Evolutionary conservation across 2,888 invertebrate genomes (phyloP).

Genomic region (Ectropis crepuscularia): DNA sequence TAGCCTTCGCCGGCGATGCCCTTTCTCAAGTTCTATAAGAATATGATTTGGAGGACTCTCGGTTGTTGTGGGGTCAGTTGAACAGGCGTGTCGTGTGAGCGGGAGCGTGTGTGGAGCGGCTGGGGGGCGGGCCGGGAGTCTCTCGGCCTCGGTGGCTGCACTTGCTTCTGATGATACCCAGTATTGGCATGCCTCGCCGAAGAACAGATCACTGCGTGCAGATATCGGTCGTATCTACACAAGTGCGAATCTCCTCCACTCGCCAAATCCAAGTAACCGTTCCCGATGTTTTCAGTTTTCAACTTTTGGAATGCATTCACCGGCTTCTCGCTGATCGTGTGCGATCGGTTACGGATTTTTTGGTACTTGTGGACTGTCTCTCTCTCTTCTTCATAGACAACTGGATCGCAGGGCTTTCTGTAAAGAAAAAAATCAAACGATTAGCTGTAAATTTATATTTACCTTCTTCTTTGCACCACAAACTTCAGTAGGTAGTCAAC

Average conservation of each 20-base stretch:
- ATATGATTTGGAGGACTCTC: conserved; percentile 79
- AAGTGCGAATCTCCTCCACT: conserved; percentile 84
- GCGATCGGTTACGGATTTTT: conserved; percentile 78
- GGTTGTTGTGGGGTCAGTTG: conserved; percentile 63
- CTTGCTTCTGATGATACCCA: conserved; percentile 76
- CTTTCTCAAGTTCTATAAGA: conserved; percentile 74
- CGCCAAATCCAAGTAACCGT: conserved; percentile 86
- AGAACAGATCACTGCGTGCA: conserved; percentile 87
- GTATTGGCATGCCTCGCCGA: conserved; percentile 78
- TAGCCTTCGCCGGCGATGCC: conserved; percentile 55
- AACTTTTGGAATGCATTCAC: conserved; percentile 70
- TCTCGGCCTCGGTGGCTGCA: conserved; percentile 52
- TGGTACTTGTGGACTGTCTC: conserved; percentile 65
- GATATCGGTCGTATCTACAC: conserved; percentile 85
- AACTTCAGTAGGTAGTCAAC: too few species aligned
- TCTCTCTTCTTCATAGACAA: conserved; percentile 67
- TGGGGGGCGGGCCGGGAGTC: conserved; percentile 47
- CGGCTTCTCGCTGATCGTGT: conserved; percentile 81
- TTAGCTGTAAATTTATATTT: neutral
- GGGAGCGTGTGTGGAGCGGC: conserved; percentile 61
- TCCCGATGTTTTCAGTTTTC: conserved; percentile 70
- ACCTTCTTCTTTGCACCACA: neutral
- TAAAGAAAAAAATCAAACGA: conserved; percentile 35
- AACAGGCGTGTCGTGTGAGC: conserved; percentile 71
- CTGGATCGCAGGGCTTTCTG: conserved; percentile 85